Base-by-base conservation (phyloP, 2,888 invertebrate species). In the Trachelus troglodyta region DNA sequence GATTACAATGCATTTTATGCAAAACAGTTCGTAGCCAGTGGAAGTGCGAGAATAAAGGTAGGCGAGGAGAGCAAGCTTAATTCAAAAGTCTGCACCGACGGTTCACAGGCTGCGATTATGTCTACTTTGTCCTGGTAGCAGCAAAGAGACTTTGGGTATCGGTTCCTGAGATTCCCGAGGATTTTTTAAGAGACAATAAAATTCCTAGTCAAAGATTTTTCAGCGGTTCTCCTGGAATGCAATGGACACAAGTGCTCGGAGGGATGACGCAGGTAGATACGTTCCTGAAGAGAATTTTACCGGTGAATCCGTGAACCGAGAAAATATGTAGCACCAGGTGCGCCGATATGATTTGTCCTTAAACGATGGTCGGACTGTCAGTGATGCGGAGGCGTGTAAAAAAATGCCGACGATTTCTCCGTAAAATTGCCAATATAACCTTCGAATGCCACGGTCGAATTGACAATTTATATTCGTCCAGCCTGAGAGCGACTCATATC, bases 1-100 rank as follows among this genome's bases (percentile, higher is more conserved):
- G 78, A 81, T 83, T 82, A 83, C 83, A 83, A 82, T 82, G 83
- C 82, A 82, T 81, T 80, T 83, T 82, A 82, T 83, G 83, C 83
- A 83, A 83, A 83, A 81, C 81, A 79, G 81, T 79, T 78, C 79
- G 80, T 33, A 33, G 71, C 6, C 71, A 56, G 56, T 56, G 56
- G 56, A 56, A 23, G 56, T 56, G 56, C 56, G 56, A 56, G 56
- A 56, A 56, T 56, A 56, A 23, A 56, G 56, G 56, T 56, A 23
- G 56, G 23, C 23, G 56, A 56, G 56, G 23, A 9, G 56, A 56
- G 23, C 23, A 56, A 23, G 23, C 9, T 56, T 56, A 23, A 56
- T 56, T 23, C 56, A 6, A 56, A 23, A 56, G 56, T 56, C 56
- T 56, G 23, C 56, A 9, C 9, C 9, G 56, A 23, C 2, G 23